These are phyloP conservation scores for Corythornis cristatus DNA, from an alignment of 2,113 vertebrate species.

Conservation along the genomic window DNA sequence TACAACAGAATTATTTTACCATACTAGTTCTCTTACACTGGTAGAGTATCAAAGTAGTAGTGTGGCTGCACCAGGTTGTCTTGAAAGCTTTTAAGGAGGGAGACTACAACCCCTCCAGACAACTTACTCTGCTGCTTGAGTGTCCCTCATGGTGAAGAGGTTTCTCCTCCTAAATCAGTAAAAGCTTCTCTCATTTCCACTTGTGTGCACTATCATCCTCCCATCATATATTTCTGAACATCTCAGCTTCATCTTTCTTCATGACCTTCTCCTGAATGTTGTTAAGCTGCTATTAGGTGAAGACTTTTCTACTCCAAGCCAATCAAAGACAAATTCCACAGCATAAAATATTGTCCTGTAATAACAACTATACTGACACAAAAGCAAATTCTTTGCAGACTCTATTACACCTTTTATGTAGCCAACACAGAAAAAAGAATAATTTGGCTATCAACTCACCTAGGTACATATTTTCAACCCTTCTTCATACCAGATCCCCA, in stretches of 20 bases:
- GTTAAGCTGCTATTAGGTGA: neutral
- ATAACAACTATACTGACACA: neutral
- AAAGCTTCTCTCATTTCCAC: neutral
- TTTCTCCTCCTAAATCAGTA: neutral
- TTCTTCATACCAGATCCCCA: neutral
- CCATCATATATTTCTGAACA: fast-evolving
- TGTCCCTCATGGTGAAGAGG: neutral
- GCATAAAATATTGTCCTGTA: neutral
- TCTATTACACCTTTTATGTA: neutral
- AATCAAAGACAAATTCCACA: neutral
- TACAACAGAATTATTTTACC: neutral
- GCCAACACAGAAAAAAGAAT: neutral
- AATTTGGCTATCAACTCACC: neutral
- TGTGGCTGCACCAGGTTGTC: neutral
- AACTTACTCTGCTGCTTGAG: neutral
- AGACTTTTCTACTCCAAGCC: neutral
- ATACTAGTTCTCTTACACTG: too few relatives aligned
- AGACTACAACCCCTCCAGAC: neutral
- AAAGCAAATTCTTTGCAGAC: neutral
- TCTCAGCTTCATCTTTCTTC: neutral
- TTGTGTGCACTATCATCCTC: neutral
- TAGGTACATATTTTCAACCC: fast-evolving
- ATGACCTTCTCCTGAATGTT: neutral
- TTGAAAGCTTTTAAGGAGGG: neutral
- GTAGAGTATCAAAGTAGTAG: neutral